These are phyloP conservation scores for Helicolenus hilgendorfi DNA, from an alignment of 2,797 vertebrate genomes.

Conservation along the genomic window DNA sequence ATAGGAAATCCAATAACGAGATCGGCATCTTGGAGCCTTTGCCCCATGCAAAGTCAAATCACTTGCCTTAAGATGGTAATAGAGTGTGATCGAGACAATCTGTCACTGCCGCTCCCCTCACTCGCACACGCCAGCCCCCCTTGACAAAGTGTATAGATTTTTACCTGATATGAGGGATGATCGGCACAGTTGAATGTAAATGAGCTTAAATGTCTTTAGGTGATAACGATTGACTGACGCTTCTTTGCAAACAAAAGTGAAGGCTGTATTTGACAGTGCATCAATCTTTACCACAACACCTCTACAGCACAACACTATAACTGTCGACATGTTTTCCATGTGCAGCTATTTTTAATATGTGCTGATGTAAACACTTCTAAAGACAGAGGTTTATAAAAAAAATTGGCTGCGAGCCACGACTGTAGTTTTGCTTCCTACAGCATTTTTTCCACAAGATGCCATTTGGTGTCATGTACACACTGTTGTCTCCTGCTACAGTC, in stretches of 20 bases:
- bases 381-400: constrained; percentile 1
- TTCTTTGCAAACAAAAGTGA: constrained; percentile 73
- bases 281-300: constrained; percentile 56
- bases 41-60: constrained; percentile 84
- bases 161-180: constrained; percentile 84
- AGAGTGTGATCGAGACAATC: constrained; percentile 86
- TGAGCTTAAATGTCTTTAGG: constrained; percentile 79
- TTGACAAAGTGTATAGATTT: constrained; percentile 88
- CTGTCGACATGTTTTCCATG: constrained; percentile 19
- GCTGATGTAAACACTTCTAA: constrained; percentile 30
- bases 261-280: constrained; percentile 68
- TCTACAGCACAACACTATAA: constrained; percentile 5
- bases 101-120: constrained; percentile 78
- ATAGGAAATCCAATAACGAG: constrained; percentile 89
- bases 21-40: constrained; percentile 79
- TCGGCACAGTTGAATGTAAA: constrained; percentile 82
- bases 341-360: constrained; percentile 23
- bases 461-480: constrained; percentile 8
- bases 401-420: constrained; percentile 16
- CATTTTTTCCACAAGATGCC: neutral
- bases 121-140: constrained; percentile 26
- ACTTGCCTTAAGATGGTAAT: constrained; percentile 87
- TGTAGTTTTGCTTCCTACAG: constrained; percentile 21
- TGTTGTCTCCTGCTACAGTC: neutral
- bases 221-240: constrained; percentile 69